A percentile compares a stretch with the other conserved stretches of the same genome.
Evolutionary conservation across 2,888 invertebrate species (phyloP).

Genomic region (Pandemis corylana): DNA sequence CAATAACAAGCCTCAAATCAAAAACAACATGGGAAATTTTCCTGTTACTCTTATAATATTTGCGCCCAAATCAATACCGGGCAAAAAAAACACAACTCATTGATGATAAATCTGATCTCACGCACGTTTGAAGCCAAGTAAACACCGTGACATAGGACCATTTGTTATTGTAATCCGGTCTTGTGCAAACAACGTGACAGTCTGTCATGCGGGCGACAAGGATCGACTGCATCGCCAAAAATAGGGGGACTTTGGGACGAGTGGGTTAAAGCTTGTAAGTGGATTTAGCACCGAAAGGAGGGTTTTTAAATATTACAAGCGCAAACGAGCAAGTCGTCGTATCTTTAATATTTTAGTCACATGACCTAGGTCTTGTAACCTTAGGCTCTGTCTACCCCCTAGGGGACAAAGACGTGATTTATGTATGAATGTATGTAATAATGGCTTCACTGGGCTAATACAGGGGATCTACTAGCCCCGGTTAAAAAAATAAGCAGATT

Average conservation of each 20-base stretch:
- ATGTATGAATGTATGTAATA: too few relatives aligned
- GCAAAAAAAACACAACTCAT: background rate
- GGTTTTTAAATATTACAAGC: background rate
- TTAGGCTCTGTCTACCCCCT: too few relatives aligned
- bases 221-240: constrained; percentile 3
- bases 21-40: background rate
- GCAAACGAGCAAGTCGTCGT: too few relatives aligned
- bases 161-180: constrained; percentile 29
- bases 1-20: background rate
- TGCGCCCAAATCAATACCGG: constrained; percentile 12
- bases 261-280: background rate
- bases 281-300: background rate
- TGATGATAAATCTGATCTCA: constrained; percentile 7
- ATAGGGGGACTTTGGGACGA: background rate
- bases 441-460: too few relatives aligned
- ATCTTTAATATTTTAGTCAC: too few relatives aligned
- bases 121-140: constrained; percentile 11
- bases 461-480: too few relatives aligned
- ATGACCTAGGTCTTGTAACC: too few relatives aligned
- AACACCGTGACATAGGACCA: constrained; percentile 16
- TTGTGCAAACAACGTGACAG: constrained; percentile 24
- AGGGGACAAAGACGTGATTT: too few relatives aligned
- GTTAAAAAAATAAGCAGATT: too few relatives aligned
- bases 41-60: background rate
- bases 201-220: constrained; percentile 4